A percentile compares a stretch with the other conserved stretches of the same genome.
Evolutionary conservation across 1,140 invertebrate genomes (phyloP).

Genomic region (Parapsyche elsis): DNA sequence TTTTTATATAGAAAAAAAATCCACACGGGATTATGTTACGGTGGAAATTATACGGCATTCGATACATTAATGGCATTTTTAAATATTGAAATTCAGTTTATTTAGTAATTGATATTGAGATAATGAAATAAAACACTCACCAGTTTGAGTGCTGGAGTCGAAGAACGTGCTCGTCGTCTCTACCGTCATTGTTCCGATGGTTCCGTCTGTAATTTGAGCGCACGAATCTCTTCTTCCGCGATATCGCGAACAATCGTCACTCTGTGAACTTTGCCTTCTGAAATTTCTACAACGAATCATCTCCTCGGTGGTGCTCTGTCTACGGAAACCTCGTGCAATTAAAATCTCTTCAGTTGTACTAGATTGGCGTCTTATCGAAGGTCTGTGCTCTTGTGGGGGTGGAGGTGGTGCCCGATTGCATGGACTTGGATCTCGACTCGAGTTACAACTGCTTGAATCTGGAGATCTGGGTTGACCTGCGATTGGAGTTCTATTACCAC

Average conservation of each 20-base stretch:
- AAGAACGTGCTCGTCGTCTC: conserved; percentile 92
- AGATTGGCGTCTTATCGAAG: conserved; percentile 84
- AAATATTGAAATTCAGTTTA: too few relatives aligned
- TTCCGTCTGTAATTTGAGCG: conserved; percentile 90
- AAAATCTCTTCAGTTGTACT: conserved; percentile 93
- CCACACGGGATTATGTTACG: neutral
- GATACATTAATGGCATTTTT: conserved; percentile 22
- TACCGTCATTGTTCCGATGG: conserved; percentile 92
- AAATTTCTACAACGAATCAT: conserved; percentile 92
- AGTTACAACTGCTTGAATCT: conserved; percentile 80
- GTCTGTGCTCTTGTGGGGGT: conserved; percentile 70
- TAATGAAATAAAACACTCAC: conserved; percentile 71
- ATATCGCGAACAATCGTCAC: conserved; percentile 78
- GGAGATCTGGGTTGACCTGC: conserved; percentile 70
- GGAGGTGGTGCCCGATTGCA: conserved; percentile 69
- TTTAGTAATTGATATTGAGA: neutral
- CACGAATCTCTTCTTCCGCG: conserved; percentile 86
- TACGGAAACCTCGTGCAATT: conserved; percentile 87
- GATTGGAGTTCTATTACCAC: conserved; percentile 64
- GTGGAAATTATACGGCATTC: neutral
- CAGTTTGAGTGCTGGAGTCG: conserved; percentile 92
- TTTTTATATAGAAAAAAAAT: neutral
- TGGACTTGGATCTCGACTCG: conserved; percentile 77
- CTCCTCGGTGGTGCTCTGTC: conserved; percentile 91
- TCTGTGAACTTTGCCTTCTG: conserved; percentile 82